Base-by-base conservation (phyloP, 2,113 vertebrate genomes). In the Anas platyrhynchos region DNA sequence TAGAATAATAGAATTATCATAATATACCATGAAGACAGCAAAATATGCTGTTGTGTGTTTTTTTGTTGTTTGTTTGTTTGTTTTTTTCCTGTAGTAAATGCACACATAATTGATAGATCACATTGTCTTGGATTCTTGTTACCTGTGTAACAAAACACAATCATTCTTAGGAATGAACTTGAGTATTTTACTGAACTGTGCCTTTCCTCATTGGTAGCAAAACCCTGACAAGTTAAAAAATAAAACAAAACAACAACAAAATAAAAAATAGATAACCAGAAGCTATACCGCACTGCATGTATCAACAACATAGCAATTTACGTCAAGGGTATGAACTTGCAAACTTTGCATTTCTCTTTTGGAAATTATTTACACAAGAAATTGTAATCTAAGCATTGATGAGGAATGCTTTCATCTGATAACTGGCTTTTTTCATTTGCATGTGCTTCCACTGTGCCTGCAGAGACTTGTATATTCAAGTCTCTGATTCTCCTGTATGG, bases 381-480 rank as follows among this genome's bases (percentile, higher is more conserved):
- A 90, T 77, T 13, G 73, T n/a, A 91, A 86, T 20, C 25, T 61
- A 86, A 55, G 34, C 69, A 81, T 61, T 71, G 41, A 38, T 38
- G 46, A 86, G 5, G 27, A 83, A 80, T 21, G 18, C 50, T 93
- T 93, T 88, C 55, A 86, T 63, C 50, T 77, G 50, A 59, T 43
- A 83, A 81, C 1, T 83, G 41, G 46, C 71, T 46, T 86, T 93
- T 88, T 91, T 46, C 16, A 56, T 75, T 83, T 74, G 52, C 65
- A 52, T 7, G 4, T 72, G n/a, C 9, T 93, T 80, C 41, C 43
- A 46, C 50, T 62, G 22, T 63, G n/a, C 46, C 65, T 68, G 41
- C 36, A 34, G 63, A n/a, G 46, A 74, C n/a, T 44, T 25, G 3
- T 32, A 34, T 0, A 0, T 68, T 93, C 2, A 0, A 79, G 15